Conservation (phyloP, 2,888 invertebrate genomes). For the Raillietiella orientalis region DNA sequence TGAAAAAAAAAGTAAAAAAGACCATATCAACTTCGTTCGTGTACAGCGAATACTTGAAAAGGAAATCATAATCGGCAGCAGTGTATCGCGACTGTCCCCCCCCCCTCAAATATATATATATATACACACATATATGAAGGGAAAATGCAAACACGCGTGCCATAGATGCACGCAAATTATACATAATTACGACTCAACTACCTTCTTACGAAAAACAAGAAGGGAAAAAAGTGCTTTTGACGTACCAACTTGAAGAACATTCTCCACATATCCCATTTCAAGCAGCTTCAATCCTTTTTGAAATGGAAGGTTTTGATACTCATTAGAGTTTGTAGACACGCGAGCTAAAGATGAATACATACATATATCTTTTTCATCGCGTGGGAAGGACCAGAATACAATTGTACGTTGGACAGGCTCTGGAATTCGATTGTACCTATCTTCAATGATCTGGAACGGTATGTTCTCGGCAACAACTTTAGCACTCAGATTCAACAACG, state of each 20-base stretch:
- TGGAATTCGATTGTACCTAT: constrained; percentile 53
- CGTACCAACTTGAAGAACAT: constrained; percentile 65
- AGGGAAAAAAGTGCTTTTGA: no score
- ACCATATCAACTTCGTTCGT: no score
- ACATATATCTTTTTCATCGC: constrained; percentile 56
- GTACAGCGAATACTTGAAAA: no score
- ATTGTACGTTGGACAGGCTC: constrained; percentile 59
- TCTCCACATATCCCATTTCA: constrained; percentile 47
- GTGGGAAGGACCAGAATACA: constrained; percentile 61
- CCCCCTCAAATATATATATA: no score
- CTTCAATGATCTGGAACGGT: constrained; percentile 56
- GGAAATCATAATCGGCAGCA: no score
- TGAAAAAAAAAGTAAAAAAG: no score
- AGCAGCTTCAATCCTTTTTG: constrained; percentile 52
- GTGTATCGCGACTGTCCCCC: no score
- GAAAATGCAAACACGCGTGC: no score
- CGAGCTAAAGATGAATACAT: constrained; percentile 50
- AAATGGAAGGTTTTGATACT: constrained; percentile 49
- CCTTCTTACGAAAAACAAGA: no score
- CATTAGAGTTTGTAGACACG: constrained; percentile 18
- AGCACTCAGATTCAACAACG: constrained; percentile 46
- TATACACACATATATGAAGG: no score
- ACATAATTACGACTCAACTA: no score
- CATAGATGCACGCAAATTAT: no score
- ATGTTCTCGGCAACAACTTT: constrained; percentile 51